phyloP scores from a whole-genome alignment of 2,113 vertebrate species.

The Willisornis vidua region DNA sequence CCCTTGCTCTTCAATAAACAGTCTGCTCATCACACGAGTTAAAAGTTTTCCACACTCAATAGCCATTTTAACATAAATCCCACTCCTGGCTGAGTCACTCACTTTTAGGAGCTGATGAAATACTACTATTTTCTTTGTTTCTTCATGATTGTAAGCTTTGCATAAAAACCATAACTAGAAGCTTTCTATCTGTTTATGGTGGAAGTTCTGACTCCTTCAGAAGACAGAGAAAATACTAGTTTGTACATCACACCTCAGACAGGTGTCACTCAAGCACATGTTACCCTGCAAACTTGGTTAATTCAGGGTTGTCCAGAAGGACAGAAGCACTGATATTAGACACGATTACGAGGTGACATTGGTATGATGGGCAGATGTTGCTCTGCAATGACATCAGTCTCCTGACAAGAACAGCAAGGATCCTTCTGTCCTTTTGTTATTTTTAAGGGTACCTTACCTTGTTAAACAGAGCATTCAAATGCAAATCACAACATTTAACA shows the following conservation, averaged over 20 bases:
- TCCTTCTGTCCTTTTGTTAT: neutral
- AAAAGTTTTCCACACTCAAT: neutral
- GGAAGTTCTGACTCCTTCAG: neutral
- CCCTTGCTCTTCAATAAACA: neutral
- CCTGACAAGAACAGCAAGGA: neutral
- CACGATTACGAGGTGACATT: neutral
- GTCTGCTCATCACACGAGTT: neutral
- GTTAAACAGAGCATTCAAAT: conserved; percentile 37
- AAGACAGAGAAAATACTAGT: neutral
- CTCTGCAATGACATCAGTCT: neutral
- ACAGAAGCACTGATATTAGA: neutral
- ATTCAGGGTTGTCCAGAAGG: neutral
- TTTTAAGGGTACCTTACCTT: conserved; percentile 51
- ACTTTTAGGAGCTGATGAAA: neutral
- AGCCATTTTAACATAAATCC: neutral
- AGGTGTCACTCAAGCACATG: neutral
- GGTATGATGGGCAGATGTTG: neutral
- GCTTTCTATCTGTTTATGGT: neutral
- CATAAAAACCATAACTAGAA: neutral
- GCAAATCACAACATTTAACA: conserved; percentile 40
- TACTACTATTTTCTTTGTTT: neutral
- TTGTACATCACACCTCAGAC: neutral
- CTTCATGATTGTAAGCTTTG: neutral
- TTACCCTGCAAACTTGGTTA: neutral
- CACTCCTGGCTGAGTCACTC: neutral